Conservation (phyloP, 2,113 vertebrate genomes). For the Excalfactoria chinensis region DNA sequence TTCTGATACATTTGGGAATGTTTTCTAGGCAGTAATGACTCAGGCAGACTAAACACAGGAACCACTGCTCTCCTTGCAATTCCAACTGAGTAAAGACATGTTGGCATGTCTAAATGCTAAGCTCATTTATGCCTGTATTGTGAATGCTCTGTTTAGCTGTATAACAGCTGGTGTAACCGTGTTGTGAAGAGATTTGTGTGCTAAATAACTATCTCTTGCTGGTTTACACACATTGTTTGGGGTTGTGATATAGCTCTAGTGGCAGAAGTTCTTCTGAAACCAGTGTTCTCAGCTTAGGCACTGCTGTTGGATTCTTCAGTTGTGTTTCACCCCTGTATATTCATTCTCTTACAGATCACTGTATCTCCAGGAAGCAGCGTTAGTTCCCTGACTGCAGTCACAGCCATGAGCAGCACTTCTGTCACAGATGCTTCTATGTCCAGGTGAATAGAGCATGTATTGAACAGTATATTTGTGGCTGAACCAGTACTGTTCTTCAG, state of each 20-base stretch:
- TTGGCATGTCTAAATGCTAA: background rate
- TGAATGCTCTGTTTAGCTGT: background rate
- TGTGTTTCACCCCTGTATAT: background rate
- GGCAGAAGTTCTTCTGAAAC: background rate
- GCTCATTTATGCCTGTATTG: background rate
- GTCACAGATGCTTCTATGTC: constrained; percentile 79
- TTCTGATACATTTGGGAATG: background rate
- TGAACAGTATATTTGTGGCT: background rate
- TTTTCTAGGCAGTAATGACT: background rate
- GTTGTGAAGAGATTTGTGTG: fast-evolving
- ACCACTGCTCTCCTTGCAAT: background rate
- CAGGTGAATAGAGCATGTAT: constrained; percentile 78
- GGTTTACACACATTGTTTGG: background rate
- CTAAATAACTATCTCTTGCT: background rate
- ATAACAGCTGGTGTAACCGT: background rate
- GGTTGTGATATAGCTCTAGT: background rate
- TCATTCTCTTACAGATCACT: constrained; percentile 78
- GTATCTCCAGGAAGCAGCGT: constrained; percentile 89
- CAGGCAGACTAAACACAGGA: background rate
- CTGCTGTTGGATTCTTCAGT: background rate
- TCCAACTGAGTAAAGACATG: background rate
- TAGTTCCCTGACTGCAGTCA: constrained; percentile 92
- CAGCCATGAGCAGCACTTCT: constrained; percentile 87
- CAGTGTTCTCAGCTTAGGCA: background rate
- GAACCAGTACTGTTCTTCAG: background rate